Evolutionary conservation across 2,797 vertebrate genomes (phyloP).

Genomic region (Numenius phaeopus): DNA sequence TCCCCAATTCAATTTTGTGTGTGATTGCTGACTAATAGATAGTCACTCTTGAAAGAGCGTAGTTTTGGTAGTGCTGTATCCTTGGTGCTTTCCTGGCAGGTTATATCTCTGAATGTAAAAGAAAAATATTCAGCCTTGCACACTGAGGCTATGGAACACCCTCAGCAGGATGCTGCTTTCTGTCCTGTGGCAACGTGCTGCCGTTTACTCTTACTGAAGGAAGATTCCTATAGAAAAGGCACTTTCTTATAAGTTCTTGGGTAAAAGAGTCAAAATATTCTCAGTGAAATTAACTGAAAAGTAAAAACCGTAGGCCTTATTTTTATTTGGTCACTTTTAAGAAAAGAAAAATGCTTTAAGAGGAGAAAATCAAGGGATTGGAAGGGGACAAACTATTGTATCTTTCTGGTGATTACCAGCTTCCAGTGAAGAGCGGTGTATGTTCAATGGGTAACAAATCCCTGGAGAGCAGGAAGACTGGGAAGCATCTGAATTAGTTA

Average conservation of each 20-base stretch:
- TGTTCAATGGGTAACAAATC: neutral
- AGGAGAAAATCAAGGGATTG: neutral
- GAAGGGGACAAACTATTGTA: neutral
- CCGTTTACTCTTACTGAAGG: neutral
- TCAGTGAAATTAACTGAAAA: neutral
- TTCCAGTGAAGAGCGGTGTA: neutral
- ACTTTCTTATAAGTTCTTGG: too few species aligned
- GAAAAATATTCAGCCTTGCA: neutral
- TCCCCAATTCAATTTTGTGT: neutral
- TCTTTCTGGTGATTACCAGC: neutral
- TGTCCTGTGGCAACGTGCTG: neutral
- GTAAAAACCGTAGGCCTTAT: neutral
- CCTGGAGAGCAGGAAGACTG: neutral
- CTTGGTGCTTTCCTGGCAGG: neutral
- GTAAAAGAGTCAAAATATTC: neutral
- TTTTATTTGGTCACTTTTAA: neutral
- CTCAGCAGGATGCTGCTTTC: neutral
- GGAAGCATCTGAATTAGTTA: neutral
- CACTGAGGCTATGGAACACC: neutral
- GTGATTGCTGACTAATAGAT: neutral
- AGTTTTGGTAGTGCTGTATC: neutral
- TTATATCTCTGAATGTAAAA: neutral
- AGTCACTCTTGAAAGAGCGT: neutral
- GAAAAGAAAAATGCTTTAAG: neutral
- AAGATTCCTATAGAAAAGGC: neutral